These are phyloP conservation scores for Dasysyrphus albostriatus DNA, from an alignment of 2,888 invertebrate species.

Conservation along the genomic window DNA sequence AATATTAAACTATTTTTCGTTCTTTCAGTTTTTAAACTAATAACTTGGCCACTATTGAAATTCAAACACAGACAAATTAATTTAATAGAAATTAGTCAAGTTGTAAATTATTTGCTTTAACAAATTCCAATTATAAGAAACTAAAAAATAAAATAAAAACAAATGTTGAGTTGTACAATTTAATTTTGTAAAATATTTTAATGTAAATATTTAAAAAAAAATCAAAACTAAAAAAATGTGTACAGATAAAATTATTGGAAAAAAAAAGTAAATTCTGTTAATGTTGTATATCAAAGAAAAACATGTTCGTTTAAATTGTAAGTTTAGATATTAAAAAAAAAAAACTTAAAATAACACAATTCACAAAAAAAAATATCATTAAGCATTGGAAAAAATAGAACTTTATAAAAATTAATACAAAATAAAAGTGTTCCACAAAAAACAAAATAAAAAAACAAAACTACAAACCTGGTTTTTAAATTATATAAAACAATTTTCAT, in stretches of 20 bases:
- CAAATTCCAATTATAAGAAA: neutral
- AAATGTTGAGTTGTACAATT: neutral
- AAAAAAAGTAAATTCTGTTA: conserved; percentile 23
- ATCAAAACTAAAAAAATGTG: conserved; percentile 1
- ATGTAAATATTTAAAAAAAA: conserved; percentile 12
- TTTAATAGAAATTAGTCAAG: neutral
- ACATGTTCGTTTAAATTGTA: conserved; percentile 52
- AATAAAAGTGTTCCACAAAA: conserved; percentile 56
- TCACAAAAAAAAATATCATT: conserved; percentile 47
- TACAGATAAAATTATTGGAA: conserved; percentile 17
- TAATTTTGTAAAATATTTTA: conserved; percentile 12
- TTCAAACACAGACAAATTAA: conserved; percentile 16
- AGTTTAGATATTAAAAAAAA: conserved; percentile 52
- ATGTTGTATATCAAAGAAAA: conserved; percentile 43
- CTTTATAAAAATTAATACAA: conserved; percentile 51
- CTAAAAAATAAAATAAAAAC: neutral
- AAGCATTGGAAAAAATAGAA: conserved; percentile 48
- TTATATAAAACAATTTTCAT: conserved; percentile 39
- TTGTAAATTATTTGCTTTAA: conserved; percentile 9
- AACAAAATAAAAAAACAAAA: conserved; percentile 43
- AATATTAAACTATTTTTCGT: too few relatives aligned
- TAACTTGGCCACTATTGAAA: conserved; percentile 33
- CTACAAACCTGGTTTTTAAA: conserved; percentile 61
- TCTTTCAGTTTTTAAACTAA: neutral
- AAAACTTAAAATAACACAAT: conserved; percentile 29